Evolutionary conservation across 2,888 invertebrate species (phyloP).

Genomic region (Chaetogeoica ovagalla): DNA sequence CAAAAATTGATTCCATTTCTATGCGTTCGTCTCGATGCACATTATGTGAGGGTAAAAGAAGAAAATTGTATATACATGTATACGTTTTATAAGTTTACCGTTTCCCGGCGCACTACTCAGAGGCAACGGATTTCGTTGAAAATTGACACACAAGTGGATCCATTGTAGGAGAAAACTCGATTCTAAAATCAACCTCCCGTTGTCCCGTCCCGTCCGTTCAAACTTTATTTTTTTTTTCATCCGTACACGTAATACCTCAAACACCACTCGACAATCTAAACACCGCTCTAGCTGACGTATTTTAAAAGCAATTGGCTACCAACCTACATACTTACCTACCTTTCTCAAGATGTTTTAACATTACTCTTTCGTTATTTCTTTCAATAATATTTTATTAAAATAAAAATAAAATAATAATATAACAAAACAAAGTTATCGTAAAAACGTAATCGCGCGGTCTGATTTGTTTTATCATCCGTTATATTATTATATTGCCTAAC

Average conservation of each 20-base stretch:
- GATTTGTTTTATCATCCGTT: slow-evolving; percentile 5
- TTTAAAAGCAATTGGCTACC: slow-evolving; percentile 42
- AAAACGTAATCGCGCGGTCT: neutral
- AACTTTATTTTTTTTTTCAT: slow-evolving; percentile 32
- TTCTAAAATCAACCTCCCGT: slow-evolving; percentile 28
- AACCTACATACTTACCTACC: neutral
- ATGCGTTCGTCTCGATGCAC: slow-evolving; percentile 15
- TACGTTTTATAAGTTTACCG: slow-evolving; percentile 43
- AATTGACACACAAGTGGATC: slow-evolving; percentile 51
- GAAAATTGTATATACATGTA: neutral
- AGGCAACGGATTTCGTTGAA: slow-evolving; percentile 47
- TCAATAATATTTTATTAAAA: slow-evolving; percentile 31
- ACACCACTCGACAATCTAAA: slow-evolving; percentile 47
- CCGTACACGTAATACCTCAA: slow-evolving; percentile 32
- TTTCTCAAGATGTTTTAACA: slow-evolving; percentile 32
- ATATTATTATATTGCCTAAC: neutral
- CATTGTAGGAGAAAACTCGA: slow-evolving; percentile 50
- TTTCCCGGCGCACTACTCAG: slow-evolving; percentile 34
- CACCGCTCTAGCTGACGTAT: slow-evolving; percentile 19
- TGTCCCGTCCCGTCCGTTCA: neutral
- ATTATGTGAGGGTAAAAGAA: neutral
- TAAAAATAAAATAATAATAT: too few species aligned
- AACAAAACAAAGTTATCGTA: slow-evolving; percentile 1
- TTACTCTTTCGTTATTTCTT: slow-evolving; percentile 31
- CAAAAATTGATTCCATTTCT: slow-evolving; percentile 47